A percentile compares a stretch with the other conserved stretches of the same genome.
Evolutionary conservation across 2,888 invertebrate species (phyloP).

Genomic region (Aricia artaxerxes): DNA sequence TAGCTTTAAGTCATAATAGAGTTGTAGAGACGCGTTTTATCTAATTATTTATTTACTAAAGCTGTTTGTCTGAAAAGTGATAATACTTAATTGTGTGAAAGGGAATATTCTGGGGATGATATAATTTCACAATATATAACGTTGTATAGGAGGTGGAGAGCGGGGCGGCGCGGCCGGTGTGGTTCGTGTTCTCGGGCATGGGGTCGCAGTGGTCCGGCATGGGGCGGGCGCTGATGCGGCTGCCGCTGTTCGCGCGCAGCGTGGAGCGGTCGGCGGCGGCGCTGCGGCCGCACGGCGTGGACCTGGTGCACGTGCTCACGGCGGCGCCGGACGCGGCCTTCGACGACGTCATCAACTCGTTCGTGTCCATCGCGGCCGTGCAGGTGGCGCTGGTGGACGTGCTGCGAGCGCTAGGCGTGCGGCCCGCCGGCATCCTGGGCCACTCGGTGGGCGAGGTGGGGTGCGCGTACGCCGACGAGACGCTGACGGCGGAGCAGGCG

Average conservation of each 20-base stretch:
- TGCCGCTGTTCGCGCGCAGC: constrained; percentile 90
- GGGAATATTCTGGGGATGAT: background rate
- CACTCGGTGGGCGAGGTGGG: constrained; percentile 97
- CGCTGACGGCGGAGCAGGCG: constrained; percentile 96
- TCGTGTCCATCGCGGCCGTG: constrained; percentile 96
- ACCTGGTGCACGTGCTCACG: constrained; percentile 89
- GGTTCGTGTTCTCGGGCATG: constrained; percentile 99
- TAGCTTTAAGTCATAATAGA: no score
- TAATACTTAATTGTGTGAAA: no score
- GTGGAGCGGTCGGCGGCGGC: constrained; percentile 88
- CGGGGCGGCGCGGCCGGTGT: constrained; percentile 88
- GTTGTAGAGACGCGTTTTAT: no score
- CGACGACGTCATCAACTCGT: constrained; percentile 93
- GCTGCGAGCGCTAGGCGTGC: constrained; percentile 86
- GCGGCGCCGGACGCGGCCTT: constrained; percentile 88
- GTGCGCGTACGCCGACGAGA: constrained; percentile 98
- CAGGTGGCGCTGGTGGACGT: constrained; percentile 98
- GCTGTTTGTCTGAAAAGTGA: no score
- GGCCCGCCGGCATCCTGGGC: constrained; percentile 96
- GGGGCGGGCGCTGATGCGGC: constrained; percentile 91
- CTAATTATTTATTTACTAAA: no score
- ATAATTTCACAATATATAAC: background rate
- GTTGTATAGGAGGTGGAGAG: constrained; percentile 55
- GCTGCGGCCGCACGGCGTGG: constrained; percentile 88
- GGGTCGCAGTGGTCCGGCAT: constrained; percentile 99